A percentile compares a stretch with the other conserved stretches of the same genome.
Conservation (phyloP, 2,113 vertebrate genomes). For the Aphyosemion australe region DNA sequence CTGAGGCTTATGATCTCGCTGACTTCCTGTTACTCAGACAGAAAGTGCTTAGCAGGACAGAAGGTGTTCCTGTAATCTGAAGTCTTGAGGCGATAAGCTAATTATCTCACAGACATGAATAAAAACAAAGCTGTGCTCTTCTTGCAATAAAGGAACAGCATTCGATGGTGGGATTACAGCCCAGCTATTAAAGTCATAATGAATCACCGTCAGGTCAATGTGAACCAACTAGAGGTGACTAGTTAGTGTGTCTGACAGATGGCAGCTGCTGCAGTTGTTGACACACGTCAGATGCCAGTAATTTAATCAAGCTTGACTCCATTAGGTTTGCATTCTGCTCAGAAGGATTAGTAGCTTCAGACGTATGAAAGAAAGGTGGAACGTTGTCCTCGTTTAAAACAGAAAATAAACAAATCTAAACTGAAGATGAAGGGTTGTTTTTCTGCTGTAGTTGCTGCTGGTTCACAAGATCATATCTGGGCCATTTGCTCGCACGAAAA, state of each 20-base stretch:
- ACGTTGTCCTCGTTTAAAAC: constrained; percentile 1
- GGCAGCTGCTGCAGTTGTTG: constrained; percentile 36
- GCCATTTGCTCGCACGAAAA: neutral
- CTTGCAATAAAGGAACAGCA: neutral
- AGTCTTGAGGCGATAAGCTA: constrained; percentile 36
- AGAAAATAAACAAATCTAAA: neutral
- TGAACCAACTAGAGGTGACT: constrained; percentile 12
- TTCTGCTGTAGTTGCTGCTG: neutral
- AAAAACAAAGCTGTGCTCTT: constrained; percentile 36
- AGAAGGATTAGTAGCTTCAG: constrained; percentile 52
- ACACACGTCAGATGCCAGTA: constrained; percentile 38
- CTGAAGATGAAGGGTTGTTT: neutral
- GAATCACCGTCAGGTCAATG: neutral
- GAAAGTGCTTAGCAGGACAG: constrained; percentile 62
- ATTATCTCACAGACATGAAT: constrained; percentile 16
- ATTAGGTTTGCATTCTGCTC: constrained; percentile 48
- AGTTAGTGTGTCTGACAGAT: constrained; percentile 58
- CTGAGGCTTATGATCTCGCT: neutral
- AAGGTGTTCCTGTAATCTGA: constrained; percentile 63
- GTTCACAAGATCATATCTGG: neutral
- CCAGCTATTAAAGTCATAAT: neutral
- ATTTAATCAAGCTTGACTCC: constrained; percentile 71
- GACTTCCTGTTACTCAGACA: constrained; percentile 66
- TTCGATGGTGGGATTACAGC: neutral
- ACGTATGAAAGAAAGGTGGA: constrained; percentile 20